Base-by-base conservation (phyloP, 2,888 invertebrate species). In the Poecilus cupreus region DNA sequence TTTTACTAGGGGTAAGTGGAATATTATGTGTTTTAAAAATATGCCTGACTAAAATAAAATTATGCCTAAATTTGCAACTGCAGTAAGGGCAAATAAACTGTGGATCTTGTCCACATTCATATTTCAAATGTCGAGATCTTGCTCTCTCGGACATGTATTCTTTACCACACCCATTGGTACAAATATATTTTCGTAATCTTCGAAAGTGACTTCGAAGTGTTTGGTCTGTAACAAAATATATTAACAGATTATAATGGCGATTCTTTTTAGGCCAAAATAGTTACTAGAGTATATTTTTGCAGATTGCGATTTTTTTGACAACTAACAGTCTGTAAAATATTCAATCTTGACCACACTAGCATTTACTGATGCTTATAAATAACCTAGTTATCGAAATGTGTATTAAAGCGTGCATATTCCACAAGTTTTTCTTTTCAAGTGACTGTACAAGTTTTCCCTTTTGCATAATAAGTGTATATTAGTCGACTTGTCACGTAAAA, bases 101-200 rank as follows among this genome's bases (percentile, higher is more conserved):
- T 16, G 88, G 88, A 68, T 84, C 85, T 86, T 91, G 90, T 64
- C 92, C 92, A 84, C 92, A 92, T 85, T 92, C 91, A 84, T 91
- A 91, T 5, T 90, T 89, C 85, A 90, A 85, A 84, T 92, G 92
- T 64, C 89, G 88, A 60, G 89, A 89, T 81, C 92, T 86, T n/a
- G 91, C 91, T 83, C 91, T 91, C 84, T 89, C 88, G 46, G 91
- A 90, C 68, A 91, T 90, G 86, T 92, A 92, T 32, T 90, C 89
- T 72, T 91, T 89, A 84, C 89, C 90, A 84, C 92, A 92, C 54
- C 85, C 77, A 2, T 68, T 68, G 5, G 16, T 13, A 18, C 68
- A 68, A 13, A 37, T n/a, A 39, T n/a, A 68, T 60, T 26, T 60
- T 37, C 39, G 60, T 20, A 20, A 4, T 60, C 26, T 24, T 24